phyloP scores from a whole-genome alignment of 30 jellyfish, hydroid and myxozoan genomes.

The Rhopilema esculentum region DNA sequence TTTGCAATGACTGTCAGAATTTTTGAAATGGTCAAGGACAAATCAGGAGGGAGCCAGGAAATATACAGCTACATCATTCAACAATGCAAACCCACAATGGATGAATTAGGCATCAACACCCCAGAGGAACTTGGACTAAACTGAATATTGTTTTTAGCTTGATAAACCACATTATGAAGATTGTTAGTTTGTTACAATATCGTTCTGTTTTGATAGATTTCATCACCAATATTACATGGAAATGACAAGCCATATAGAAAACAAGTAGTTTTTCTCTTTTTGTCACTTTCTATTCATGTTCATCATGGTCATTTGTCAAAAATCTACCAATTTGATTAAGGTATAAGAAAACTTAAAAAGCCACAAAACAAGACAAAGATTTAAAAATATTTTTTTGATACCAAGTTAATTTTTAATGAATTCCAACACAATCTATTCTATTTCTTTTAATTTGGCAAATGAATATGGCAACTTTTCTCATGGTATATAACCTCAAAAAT shows the following conservation, averaged over 20 bases:
- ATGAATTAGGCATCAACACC: constrained; percentile 86
- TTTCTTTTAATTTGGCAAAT: no score
- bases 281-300: not conserved
- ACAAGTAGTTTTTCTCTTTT: not conserved
- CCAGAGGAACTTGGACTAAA: constrained; percentile 93
- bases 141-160: constrained; percentile 5
- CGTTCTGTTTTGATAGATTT: not conserved
- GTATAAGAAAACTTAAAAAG: no score
- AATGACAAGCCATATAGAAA: not conserved
- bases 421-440: no score
- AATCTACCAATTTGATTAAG: no score
- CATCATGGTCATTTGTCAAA: no score
- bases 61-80: constrained; percentile 76
- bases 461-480: no score
- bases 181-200: not conserved
- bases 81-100: constrained; percentile 91
- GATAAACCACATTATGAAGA: not conserved
- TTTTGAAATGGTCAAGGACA: constrained; percentile 87
- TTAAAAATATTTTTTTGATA: no score
- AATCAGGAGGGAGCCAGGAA: constrained; percentile 77
- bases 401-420: no score
- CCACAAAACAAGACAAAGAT: no score
- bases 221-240: not conserved
- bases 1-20: constrained; percentile 92
- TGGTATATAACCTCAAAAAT: no score